phyloP scores from a whole-genome alignment of 2,888 invertebrate species.

The Atherix ibis region DNA sequence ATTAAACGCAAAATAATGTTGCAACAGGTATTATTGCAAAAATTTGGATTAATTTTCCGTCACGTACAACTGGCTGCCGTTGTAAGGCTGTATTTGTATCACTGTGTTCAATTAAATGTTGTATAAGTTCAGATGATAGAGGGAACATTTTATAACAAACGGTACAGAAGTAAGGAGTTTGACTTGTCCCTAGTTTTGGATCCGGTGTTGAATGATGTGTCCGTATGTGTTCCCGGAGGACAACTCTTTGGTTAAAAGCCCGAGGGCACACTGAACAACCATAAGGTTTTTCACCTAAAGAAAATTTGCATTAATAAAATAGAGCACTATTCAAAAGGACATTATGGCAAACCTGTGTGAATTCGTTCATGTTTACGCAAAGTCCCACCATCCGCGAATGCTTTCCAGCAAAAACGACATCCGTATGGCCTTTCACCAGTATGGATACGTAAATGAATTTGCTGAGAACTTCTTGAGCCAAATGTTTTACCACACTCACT shows the following conservation, averaged over 20 bases:
- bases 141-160: constrained; percentile 57
- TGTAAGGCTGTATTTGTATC: constrained; percentile 72
- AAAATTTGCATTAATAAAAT: constrained; percentile 6
- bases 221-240: constrained; percentile 67
- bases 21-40: not conserved
- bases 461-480: constrained; percentile 69
- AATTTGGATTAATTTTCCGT: not conserved
- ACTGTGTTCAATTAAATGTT: constrained; percentile 71
- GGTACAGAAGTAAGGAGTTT: constrained; percentile 55
- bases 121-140: constrained; percentile 59
- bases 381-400: constrained; percentile 77
- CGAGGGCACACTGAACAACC: constrained; percentile 75
- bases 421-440: constrained; percentile 72
- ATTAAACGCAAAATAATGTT: not conserved
- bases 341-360: constrained; percentile 58
- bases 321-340: not conserved
- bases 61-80: constrained; percentile 48
- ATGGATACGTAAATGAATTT: constrained; percentile 74
- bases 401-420: constrained; percentile 76
- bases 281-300: constrained; percentile 60
- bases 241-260: constrained; percentile 76
- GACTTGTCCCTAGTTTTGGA: constrained; percentile 43
- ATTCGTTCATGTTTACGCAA: constrained; percentile 71
- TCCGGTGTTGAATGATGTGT: constrained; percentile 75
- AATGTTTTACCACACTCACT: constrained; percentile 74